Conservation (phyloP, 1,140 invertebrate species). For the Archivesica marissinica region DNA sequence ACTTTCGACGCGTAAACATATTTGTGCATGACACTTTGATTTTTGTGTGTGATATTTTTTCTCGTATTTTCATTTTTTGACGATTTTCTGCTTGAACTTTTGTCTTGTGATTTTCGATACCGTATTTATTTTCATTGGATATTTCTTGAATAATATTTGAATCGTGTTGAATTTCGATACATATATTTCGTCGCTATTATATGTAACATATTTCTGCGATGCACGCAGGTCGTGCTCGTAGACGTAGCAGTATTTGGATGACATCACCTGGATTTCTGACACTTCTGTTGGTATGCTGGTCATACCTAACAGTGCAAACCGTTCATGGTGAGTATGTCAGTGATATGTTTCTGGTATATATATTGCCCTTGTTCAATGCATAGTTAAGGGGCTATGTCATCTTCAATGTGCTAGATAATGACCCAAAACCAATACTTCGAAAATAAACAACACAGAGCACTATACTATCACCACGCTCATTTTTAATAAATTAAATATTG, state of each 20-base stretch:
- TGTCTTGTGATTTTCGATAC: not conserved
- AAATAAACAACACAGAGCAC: too few species aligned
- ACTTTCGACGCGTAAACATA: not conserved
- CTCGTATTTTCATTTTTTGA: not conserved
- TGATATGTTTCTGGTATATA: too few species aligned
- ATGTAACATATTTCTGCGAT: constrained; percentile 11
- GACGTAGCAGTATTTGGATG: constrained; percentile 30
- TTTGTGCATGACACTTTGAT: not conserved
- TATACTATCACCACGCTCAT: too few species aligned
- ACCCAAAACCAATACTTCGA: too few species aligned
- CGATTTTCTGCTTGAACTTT: not conserved
- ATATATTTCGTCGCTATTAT: not conserved
- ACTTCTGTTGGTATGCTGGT: constrained; percentile 28
- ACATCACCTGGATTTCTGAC: constrained; percentile 12
- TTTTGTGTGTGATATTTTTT: not conserved
- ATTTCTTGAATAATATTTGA: not conserved
- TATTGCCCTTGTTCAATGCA: too few species aligned
- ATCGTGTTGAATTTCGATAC: not conserved
- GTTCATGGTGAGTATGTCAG: constrained; percentile 28
- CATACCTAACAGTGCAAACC: constrained; percentile 11
- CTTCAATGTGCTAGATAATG: too few species aligned
- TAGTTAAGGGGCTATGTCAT: too few species aligned
- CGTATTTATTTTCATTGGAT: not conserved
- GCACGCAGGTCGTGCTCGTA: constrained; percentile 46
- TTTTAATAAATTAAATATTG: too few species aligned